Evolutionary conservation across 2,888 invertebrate species (phyloP).

Genomic region (Cepaea hortensis): DNA sequence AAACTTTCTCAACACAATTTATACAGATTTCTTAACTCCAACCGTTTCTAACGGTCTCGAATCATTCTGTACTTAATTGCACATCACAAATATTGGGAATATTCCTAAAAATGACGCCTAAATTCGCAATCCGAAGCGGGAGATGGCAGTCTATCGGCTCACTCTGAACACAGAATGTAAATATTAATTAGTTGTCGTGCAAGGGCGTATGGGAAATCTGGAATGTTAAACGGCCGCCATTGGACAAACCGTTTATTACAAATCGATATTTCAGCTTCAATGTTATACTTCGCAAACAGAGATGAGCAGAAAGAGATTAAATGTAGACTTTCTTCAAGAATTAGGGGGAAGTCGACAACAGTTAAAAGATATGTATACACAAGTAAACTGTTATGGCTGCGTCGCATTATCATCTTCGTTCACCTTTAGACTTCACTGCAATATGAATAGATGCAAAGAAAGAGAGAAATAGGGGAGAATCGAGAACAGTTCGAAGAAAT

Average conservation of each 20-base stretch:
- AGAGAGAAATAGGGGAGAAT: too few species aligned
- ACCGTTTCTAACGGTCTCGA: conserved; percentile 29
- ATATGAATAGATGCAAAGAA: too few species aligned
- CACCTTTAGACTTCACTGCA: background rate
- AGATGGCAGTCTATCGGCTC: conserved; percentile 12
- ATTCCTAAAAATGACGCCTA: background rate
- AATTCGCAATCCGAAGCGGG: conserved; percentile 11
- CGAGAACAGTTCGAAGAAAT: too few species aligned
- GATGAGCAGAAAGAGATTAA: too few species aligned
- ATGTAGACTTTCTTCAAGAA: too few species aligned
- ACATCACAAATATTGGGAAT: conserved; percentile 14
- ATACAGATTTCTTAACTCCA: conserved; percentile 31
- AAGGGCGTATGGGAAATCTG: conserved; percentile 56
- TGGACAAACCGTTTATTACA: conserved; percentile 43
- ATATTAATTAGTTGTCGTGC: conserved; percentile 61
- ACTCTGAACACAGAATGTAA: conserved; percentile 54
- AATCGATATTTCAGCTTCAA: conserved; percentile 25
- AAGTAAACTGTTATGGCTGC: too few species aligned
- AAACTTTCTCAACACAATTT: conserved; percentile 5
- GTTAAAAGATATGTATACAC: too few species aligned
- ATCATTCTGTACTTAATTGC: conserved; percentile 12
- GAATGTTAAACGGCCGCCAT: conserved; percentile 45
- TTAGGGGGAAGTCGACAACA: too few species aligned
- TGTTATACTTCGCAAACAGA: background rate
- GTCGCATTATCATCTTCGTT: background rate